phyloP scores from a whole-genome alignment of 2,888 invertebrate species.

The Parnassius glacialis region DNA sequence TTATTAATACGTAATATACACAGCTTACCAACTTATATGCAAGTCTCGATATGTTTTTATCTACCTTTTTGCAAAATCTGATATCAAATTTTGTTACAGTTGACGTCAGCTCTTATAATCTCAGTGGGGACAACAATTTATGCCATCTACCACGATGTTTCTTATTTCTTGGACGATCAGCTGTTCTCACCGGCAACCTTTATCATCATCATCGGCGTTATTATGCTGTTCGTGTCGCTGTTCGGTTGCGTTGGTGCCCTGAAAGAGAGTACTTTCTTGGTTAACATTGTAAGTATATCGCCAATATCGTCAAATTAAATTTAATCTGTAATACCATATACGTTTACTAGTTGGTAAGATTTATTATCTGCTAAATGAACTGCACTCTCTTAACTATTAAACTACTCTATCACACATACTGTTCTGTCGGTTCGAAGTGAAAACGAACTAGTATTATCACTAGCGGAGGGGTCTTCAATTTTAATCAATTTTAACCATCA shows the following conservation, averaged over 20 bases:
- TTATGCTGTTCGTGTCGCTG: slow-evolving; percentile 92
- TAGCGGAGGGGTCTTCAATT: no score
- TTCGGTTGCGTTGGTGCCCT: slow-evolving; percentile 96
- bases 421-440: no score
- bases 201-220: slow-evolving; percentile 89
- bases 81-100: slow-evolving; percentile 65
- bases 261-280: slow-evolving; percentile 91
- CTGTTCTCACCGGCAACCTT: slow-evolving; percentile 91
- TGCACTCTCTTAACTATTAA: no score
- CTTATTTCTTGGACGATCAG: slow-evolving; percentile 88
- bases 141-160: slow-evolving; percentile 86
- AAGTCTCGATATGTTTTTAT: no score
- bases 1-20: no score
- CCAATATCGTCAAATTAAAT: neutral
- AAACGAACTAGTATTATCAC: no score
- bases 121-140: slow-evolving; percentile 87
- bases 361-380: no score
- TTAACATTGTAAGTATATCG: slow-evolving; percentile 84
- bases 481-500: no score
- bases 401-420: no score
- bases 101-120: slow-evolving; percentile 87
- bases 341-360: no score
- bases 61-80: neutral
- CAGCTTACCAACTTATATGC: no score
- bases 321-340: no score